Percentiles rank a stretch among this genome's conserved stretches.
Conservation (phyloP, 2,113 vertebrate species). For the Strigops habroptila region DNA sequence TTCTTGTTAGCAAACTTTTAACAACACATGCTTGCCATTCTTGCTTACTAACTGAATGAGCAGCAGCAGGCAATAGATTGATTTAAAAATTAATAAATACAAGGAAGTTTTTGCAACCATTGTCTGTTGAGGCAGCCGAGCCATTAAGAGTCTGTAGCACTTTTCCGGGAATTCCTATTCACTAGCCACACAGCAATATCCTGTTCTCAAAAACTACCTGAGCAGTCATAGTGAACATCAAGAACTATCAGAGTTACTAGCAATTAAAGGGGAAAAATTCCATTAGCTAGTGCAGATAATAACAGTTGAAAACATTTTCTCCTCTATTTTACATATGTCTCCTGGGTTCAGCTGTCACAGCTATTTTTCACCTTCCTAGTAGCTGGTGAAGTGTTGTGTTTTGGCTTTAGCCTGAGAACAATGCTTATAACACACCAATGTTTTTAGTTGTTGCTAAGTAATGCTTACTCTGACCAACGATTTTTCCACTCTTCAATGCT, state of each 20-base stretch:
- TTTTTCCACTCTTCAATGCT: no score
- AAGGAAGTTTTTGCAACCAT: background rate
- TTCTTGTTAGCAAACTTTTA: background rate
- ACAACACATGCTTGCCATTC: fast-evolving
- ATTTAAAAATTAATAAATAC: background rate
- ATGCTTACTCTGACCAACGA: no score
- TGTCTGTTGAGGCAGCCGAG: background rate
- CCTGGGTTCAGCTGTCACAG: background rate
- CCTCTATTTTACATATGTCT: background rate
- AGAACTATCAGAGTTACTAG: background rate
- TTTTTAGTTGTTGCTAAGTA: no score
- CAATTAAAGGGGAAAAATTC: background rate
- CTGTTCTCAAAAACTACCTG: background rate
- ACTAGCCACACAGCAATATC: background rate
- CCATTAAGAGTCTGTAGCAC: background rate
- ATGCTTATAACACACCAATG: no score
- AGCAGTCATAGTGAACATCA: background rate
- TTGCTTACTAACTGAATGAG: background rate
- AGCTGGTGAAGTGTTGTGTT: background rate
- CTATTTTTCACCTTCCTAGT: background rate
- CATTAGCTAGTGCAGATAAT: background rate
- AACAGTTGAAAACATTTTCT: background rate
- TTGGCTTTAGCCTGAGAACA: no score
- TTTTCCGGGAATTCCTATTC: background rate
- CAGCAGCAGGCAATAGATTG: background rate